Evolutionary conservation across 2,888 invertebrate genomes (phyloP).

Genomic region (Adineta ricciae): DNA sequence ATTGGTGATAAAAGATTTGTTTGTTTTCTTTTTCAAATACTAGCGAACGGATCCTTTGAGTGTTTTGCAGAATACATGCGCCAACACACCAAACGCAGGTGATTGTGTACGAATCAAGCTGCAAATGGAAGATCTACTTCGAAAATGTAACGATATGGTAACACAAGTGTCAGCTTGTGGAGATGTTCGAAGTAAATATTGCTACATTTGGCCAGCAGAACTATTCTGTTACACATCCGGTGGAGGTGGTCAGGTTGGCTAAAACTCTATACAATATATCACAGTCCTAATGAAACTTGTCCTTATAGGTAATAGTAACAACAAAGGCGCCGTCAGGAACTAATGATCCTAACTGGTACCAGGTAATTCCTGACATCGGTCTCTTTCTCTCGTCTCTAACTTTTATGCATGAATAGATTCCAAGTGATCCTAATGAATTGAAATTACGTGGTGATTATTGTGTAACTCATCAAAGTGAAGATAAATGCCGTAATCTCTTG

Average conservation of each 20-base stretch:
- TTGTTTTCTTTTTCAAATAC: neutral
- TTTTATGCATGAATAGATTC: neutral
- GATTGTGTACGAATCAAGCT: neutral
- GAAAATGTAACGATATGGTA: neutral
- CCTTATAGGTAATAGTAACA: neutral
- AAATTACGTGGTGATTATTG: neutral
- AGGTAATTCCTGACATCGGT: neutral
- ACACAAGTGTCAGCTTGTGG: neutral
- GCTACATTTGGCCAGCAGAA: neutral
- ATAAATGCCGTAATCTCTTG: neutral
- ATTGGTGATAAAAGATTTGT: too few species aligned
- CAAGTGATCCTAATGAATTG: neutral
- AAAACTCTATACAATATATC: too few species aligned
- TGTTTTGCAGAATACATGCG: neutral
- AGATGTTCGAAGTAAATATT: neutral
- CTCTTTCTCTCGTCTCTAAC: neutral
- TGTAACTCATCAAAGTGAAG: neutral
- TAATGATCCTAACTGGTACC: neutral
- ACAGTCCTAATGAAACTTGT: too few species aligned
- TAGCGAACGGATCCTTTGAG: neutral
- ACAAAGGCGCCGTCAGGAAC: neutral
- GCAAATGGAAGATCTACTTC: constrained; percentile 14
- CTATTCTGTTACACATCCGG: neutral
- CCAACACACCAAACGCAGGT: neutral
- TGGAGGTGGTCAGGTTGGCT: neutral